phyloP scores from a whole-genome alignment of 2,113 vertebrate genomes.

The Geothlypis trichas region DNA sequence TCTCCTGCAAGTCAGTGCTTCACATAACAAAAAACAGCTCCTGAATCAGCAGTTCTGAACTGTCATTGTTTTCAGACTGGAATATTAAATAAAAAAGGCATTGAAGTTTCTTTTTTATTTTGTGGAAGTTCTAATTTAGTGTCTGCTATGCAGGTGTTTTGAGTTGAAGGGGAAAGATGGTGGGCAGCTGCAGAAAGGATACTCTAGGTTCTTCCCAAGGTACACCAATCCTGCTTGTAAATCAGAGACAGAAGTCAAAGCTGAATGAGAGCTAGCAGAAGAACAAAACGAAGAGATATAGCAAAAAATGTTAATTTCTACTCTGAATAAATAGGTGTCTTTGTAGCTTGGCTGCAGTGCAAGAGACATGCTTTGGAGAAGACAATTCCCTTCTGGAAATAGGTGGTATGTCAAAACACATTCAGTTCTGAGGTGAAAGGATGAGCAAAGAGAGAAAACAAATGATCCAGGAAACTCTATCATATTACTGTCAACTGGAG shows the following conservation, averaged over 20 bases:
- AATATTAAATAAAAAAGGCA: neutral
- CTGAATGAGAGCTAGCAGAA: neutral
- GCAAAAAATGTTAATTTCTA: neutral
- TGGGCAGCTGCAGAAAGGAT: neutral
- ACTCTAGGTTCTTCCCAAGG: neutral
- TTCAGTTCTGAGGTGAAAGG: neutral
- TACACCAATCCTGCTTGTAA: neutral
- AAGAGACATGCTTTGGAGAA: neutral
- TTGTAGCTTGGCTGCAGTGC: neutral
- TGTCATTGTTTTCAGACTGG: neutral
- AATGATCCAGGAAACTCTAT: neutral
- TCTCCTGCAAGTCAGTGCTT: neutral
- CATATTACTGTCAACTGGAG: neutral
- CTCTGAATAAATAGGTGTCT: neutral
- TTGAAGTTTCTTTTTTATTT: neutral
- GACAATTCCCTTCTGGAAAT: neutral
- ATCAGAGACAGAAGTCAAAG: neutral
- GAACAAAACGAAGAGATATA: neutral
- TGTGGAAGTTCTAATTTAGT: neutral
- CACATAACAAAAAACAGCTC: neutral
- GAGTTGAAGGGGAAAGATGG: neutral
- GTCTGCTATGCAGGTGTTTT: neutral
- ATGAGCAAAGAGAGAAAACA: conserved; percentile 16
- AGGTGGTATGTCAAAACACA: neutral
- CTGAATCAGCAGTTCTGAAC: neutral